These are phyloP conservation scores for Lithophane semibrunnea DNA, from an alignment of 2,888 invertebrate genomes.

Conservation along the genomic window DNA sequence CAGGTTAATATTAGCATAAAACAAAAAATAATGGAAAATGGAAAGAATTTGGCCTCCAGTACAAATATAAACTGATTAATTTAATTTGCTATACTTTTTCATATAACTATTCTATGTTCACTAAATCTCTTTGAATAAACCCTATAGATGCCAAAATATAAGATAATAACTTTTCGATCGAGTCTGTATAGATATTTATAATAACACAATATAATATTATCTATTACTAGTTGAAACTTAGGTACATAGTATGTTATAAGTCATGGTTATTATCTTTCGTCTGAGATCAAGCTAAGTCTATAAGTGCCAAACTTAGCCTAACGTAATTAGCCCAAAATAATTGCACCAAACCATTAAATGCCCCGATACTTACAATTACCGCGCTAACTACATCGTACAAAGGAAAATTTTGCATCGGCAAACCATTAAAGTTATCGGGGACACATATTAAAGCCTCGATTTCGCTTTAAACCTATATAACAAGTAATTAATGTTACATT, in stretches of 20 bases:
- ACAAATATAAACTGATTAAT: background rate
- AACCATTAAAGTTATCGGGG: slow-evolving; percentile 62
- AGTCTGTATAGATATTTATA: background rate
- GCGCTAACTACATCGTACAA: slow-evolving; percentile 39
- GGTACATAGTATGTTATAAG: background rate
- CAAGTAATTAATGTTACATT: slow-evolving; percentile 69
- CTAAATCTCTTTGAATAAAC: background rate
- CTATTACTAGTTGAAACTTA: background rate
- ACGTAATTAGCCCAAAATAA: slow-evolving; percentile 6
- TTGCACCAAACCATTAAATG: background rate
- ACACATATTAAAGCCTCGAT: slow-evolving; percentile 58
- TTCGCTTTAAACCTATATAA: slow-evolving; percentile 58
- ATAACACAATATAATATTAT: background rate
- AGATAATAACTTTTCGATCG: background rate
- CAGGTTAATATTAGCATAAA: background rate
- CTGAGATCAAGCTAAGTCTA: background rate
- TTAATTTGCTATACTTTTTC: background rate
- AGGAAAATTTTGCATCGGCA: slow-evolving; percentile 52
- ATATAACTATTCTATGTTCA: background rate
- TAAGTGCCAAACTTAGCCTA: background rate
- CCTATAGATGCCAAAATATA: background rate
- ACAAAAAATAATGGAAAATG: background rate
- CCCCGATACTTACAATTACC: slow-evolving; percentile 25
- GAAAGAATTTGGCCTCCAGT: background rate
- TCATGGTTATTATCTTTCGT: background rate